phyloP scores from a whole-genome alignment of 2,888 invertebrate species.

The Geophilus truncorum region DNA sequence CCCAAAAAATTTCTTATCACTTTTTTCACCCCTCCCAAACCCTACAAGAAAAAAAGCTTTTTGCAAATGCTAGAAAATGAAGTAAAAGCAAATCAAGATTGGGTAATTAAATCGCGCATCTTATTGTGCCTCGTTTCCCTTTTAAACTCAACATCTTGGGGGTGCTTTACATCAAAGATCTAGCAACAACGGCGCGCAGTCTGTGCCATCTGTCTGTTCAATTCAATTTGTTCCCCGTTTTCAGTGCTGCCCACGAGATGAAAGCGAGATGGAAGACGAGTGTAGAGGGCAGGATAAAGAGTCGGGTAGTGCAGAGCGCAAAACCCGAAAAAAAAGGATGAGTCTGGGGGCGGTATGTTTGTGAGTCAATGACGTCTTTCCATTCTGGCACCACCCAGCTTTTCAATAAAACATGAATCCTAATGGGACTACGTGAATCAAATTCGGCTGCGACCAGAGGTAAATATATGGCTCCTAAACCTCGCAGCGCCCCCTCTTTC shows the following conservation, averaged over 20 bases:
- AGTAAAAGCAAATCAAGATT: too few species aligned
- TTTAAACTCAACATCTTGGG: not conserved
- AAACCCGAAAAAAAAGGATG: not conserved
- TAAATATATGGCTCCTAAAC: not conserved
- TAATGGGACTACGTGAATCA: conserved; percentile 2
- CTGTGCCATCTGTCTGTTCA: not conserved
- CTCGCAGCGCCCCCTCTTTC: not conserved
- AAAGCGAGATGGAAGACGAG: not conserved
- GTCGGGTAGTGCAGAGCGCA: not conserved
- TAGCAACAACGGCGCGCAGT: not conserved
- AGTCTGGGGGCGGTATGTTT: conserved; percentile 5
- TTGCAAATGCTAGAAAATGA: too few species aligned
- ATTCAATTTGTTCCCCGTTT: not conserved
- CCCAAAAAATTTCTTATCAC: too few species aligned
- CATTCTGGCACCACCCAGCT: not conserved
- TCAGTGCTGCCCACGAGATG: not conserved
- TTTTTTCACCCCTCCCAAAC: too few species aligned
- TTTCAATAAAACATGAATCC: conserved; percentile 15
- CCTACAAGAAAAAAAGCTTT: too few species aligned
- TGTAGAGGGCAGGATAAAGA: not conserved
- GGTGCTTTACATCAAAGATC: too few species aligned
- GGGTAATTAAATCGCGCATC: not conserved
- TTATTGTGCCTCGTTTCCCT: not conserved
- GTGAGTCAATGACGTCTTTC: conserved; percentile 22
- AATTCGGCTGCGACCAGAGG: not conserved